A percentile compares a stretch with the other conserved stretches of the same genome.
Evolutionary conservation across 2,113 vertebrate species (phyloP).

Genomic region (Tragulus kanchil): DNA sequence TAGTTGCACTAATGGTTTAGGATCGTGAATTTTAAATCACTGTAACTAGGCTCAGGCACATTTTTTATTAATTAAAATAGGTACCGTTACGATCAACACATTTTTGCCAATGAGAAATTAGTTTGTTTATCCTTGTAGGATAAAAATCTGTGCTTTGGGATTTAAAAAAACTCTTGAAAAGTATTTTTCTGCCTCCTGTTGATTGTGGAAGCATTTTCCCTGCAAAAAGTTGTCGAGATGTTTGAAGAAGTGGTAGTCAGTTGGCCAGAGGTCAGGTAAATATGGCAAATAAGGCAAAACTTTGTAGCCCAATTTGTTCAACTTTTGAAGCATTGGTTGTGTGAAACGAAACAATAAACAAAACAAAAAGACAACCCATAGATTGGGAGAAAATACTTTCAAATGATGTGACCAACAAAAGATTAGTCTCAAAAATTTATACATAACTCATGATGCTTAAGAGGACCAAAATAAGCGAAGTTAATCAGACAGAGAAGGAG

Average conservation of each 20-base stretch:
- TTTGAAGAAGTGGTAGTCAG: neutral
- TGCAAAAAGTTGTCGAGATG: neutral
- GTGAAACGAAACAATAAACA: neutral
- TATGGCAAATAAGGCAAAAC: neutral
- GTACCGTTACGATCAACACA: neutral
- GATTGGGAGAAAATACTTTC: neutral
- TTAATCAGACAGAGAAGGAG: neutral
- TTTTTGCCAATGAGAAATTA: neutral
- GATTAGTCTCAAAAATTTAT: neutral
- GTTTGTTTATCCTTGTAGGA: neutral
- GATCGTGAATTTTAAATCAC: neutral
- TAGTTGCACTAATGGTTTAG: neutral
- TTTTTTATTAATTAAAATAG: neutral
- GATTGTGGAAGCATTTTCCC: neutral
- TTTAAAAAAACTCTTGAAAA: neutral
- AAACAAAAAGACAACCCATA: neutral
- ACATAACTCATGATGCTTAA: neutral
- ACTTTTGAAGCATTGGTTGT: neutral
- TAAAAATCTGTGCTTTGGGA: neutral
- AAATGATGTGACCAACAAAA: neutral
- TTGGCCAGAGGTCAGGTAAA: neutral
- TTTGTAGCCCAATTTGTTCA: neutral
- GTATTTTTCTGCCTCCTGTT: neutral
- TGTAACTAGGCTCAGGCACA: neutral
- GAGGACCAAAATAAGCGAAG: neutral